phyloP scores from a whole-genome alignment of 1,140 invertebrate species.

The Oscheius sp. region DNA sequence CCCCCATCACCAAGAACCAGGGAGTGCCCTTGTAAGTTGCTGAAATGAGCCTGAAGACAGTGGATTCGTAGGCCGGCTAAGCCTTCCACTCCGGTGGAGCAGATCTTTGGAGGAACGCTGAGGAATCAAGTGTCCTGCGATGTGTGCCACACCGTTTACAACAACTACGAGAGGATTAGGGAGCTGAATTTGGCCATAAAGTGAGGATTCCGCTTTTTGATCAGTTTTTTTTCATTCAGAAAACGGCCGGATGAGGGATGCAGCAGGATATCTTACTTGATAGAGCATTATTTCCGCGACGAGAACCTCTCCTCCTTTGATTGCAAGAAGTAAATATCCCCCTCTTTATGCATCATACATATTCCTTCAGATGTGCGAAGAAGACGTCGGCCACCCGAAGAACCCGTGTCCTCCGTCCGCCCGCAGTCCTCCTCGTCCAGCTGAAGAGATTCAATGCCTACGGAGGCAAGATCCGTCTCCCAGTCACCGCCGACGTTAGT shows the following conservation, averaged over 20 bases:
- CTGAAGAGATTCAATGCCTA: slow-evolving; percentile 35
- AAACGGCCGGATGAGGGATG: neutral
- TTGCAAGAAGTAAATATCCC: slow-evolving; percentile 19
- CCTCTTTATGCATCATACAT: neutral
- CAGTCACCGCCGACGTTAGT: slow-evolving; percentile 29
- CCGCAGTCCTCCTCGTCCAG: slow-evolving; percentile 32
- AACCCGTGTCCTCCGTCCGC: slow-evolving; percentile 25
- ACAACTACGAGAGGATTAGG: slow-evolving; percentile 35
- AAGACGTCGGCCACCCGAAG: slow-evolving; percentile 24
- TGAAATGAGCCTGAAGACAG: neutral
- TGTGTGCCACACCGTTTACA: slow-evolving; percentile 14
- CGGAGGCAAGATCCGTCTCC: slow-evolving; percentile 22
- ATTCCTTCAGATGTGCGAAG: slow-evolving; percentile 18
- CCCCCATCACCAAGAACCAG: slow-evolving; percentile 3
- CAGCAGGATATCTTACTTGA: neutral
- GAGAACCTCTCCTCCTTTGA: slow-evolving; percentile 19
- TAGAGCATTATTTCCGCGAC: slow-evolving; percentile 30
- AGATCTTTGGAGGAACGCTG: slow-evolving; percentile 35
- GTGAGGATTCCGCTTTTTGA: neutral
- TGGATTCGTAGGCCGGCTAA: slow-evolving; percentile 17
- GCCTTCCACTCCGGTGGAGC: slow-evolving; percentile 30
- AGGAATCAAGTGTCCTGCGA: slow-evolving; percentile 38
- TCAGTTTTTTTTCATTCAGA: neutral
- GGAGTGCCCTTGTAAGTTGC: neutral
- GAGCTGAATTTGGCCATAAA: slow-evolving; percentile 32